Evolutionary conservation across 2,888 invertebrate genomes (phyloP).

Genomic region (Ophion slaviceki): DNA sequence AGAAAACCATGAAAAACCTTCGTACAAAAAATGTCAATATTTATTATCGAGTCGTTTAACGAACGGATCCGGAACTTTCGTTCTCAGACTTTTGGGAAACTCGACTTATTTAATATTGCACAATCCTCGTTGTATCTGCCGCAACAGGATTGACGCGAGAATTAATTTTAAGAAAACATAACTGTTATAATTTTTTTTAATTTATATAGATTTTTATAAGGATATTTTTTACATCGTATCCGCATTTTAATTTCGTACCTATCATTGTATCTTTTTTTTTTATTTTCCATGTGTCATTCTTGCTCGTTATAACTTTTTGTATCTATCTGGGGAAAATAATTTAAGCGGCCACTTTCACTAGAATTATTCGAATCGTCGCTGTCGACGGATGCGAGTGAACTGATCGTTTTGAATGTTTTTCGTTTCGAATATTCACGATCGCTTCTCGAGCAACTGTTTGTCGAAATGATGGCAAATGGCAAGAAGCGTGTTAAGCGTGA

Average conservation of each 20-base stretch:
- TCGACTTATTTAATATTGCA: neutral
- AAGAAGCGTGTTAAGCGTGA: constrained; percentile 48
- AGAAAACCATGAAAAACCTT: neutral
- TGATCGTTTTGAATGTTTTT: neutral
- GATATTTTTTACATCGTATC: neutral
- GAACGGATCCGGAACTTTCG: neutral
- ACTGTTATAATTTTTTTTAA: neutral
- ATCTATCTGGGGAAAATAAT: neutral
- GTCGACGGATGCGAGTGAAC: neutral
- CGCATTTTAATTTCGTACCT: neutral
- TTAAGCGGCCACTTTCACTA: neutral
- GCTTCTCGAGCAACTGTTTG: neutral
- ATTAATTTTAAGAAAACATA: too few species aligned
- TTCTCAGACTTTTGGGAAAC: neutral
- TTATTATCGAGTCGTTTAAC: neutral
- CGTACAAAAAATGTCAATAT: neutral
- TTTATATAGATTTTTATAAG: neutral
- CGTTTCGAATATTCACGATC: constrained; percentile 5
- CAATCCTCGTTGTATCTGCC: too few species aligned
- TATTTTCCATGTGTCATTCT: neutral
- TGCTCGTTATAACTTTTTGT: neutral
- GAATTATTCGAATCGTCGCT: neutral
- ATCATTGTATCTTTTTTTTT: neutral
- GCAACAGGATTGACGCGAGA: too few species aligned
- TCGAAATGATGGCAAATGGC: constrained; percentile 13